phyloP scores from a whole-genome alignment of 2,888 invertebrate species.

The Hymenopus coronatus region DNA sequence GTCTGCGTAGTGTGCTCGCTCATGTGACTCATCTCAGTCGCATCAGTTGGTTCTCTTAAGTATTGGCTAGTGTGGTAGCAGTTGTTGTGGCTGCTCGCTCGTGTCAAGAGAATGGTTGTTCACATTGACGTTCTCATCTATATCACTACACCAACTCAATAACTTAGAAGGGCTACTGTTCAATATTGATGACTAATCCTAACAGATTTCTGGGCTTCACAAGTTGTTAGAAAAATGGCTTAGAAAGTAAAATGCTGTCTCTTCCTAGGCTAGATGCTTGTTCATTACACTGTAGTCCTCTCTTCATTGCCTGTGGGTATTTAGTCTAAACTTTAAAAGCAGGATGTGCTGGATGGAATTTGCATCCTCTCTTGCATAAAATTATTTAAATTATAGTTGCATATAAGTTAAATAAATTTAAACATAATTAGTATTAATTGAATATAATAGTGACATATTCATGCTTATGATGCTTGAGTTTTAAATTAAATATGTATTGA shows the following conservation, averaged over 20 bases:
- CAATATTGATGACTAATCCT: not conserved
- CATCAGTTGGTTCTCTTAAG: not conserved
- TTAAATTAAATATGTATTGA: too few relatives aligned
- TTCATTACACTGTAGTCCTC: not conserved
- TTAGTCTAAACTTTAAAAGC: not conserved
- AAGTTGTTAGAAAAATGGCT: not conserved
- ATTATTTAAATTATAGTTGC: not conserved
- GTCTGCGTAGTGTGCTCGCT: slow-evolving; percentile 25
- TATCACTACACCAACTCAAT: not conserved
- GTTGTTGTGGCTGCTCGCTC: slow-evolving; percentile 12
- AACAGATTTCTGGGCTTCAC: not conserved
- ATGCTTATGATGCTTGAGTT: not conserved
- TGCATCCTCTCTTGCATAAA: not conserved
- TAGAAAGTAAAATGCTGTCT: not conserved
- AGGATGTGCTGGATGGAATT: not conserved
- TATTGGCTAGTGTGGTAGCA: slow-evolving; percentile 12
- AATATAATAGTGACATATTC: not conserved
- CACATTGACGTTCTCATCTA: slow-evolving; percentile 3
- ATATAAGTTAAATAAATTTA: not conserved
- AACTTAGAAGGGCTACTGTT: not conserved
- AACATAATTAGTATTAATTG: not conserved
- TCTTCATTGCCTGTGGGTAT: not conserved
- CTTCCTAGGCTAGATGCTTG: not conserved
- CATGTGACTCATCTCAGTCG: not conserved
- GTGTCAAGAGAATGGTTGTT: slow-evolving; percentile 23